Conservation (phyloP, 2,113 vertebrate species). For the Burhinus bistriatus region DNA sequence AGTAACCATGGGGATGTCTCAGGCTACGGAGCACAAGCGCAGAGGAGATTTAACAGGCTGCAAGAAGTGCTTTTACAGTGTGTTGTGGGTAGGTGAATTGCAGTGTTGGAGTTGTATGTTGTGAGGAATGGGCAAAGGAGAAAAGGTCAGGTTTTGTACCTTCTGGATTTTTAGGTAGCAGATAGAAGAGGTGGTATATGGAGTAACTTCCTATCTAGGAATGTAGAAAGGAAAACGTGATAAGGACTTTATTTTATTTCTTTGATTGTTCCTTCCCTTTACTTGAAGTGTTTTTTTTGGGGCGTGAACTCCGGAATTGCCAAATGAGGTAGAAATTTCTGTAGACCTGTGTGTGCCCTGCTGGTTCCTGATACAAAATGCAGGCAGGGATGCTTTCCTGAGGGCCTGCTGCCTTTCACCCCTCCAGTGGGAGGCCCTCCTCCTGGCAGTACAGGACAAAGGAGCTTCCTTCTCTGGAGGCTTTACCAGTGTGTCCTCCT, state of each 20-base stretch:
- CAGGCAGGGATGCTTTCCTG: neutral
- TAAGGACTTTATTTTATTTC: neutral
- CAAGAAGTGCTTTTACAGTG: neutral
- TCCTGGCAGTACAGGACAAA: neutral
- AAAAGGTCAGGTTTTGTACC: neutral
- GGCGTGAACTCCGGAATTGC: neutral
- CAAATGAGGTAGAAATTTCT: neutral
- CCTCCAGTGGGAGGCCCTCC: rapidly evolving
- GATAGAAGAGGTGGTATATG: neutral
- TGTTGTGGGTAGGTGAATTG: neutral
- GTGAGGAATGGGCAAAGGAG: neutral
- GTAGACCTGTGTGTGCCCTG: rapidly evolving
- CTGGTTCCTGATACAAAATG: neutral
- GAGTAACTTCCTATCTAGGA: neutral
- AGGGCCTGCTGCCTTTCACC: neutral
- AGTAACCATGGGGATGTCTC: neutral
- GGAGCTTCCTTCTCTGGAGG: neutral
- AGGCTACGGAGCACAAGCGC: rapidly evolving
- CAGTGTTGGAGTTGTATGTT: neutral
- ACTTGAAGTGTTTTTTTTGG: neutral
- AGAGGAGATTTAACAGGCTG: neutral
- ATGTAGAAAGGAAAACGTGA: neutral
- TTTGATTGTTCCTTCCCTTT: neutral
- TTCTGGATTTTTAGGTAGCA: neutral
- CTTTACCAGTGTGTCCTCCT: neutral